Conservation (phyloP, 2,797 vertebrate species). For the Eulemur rubriventer region DNA sequence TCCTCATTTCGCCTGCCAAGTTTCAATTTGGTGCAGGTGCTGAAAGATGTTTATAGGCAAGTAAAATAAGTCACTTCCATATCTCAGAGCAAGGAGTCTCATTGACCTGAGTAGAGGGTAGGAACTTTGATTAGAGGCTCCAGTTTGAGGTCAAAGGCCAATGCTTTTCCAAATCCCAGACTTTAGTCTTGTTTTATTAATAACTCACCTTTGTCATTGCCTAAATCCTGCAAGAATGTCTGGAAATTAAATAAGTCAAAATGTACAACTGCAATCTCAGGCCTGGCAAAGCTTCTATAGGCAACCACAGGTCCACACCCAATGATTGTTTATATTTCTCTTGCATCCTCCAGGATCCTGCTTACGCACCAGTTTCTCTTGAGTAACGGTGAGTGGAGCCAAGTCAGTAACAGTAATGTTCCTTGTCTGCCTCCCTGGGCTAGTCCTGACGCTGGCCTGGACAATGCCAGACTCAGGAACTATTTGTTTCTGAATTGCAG, state of each 20-base stretch:
- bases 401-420: conserved; percentile 30
- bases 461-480: conserved; percentile 74
- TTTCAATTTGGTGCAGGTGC: conserved; percentile 48
- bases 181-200: conserved; percentile 11
- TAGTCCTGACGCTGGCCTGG: conserved; percentile 21
- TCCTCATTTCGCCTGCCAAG: conserved; percentile 52
- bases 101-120: not conserved
- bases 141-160: conserved; percentile 49
- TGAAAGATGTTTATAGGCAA: not conserved
- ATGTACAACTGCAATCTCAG: not conserved
- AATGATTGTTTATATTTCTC: conserved; percentile 43
- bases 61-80: conserved; percentile 38
- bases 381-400: conserved; percentile 51
- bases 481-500: conserved; percentile 76
- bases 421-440: conserved; percentile 45
- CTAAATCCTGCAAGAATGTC: conserved; percentile 32
- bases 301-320: conserved; percentile 39
- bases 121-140: conserved; percentile 52
- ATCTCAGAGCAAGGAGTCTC: not conserved
- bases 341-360: conserved; percentile 45
- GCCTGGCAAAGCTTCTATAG: conserved; percentile 41
- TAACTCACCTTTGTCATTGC: not conserved
- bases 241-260: conserved; percentile 54
- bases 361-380: conserved; percentile 65
- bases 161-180: conserved; percentile 9